Percentiles rank a stretch among this genome's conserved stretches.
phyloP scores from a whole-genome alignment of 2,888 invertebrate genomes.

The Drosophila helvetica region DNA sequence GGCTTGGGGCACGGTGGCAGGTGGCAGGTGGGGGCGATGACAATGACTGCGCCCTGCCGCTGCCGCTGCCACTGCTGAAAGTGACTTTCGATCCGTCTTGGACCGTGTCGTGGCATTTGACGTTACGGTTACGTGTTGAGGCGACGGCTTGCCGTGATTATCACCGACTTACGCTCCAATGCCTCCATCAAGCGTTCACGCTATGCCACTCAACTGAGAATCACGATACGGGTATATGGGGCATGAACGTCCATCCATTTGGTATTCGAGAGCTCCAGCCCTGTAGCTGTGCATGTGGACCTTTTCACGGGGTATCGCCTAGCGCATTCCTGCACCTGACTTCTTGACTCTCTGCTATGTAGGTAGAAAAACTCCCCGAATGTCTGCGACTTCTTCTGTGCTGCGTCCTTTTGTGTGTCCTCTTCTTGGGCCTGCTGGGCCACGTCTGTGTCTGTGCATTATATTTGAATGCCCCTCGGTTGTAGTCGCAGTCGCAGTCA shows the following conservation, averaged over 20 bases:
- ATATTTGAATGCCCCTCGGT: constrained; percentile 65
- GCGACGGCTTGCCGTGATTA: constrained; percentile 74
- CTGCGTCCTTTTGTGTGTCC: constrained; percentile 57
- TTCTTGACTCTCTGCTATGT: constrained; percentile 20
- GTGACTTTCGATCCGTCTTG: constrained; percentile 25
- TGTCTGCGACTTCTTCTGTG: constrained; percentile 29
- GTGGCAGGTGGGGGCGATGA: constrained; percentile 35
- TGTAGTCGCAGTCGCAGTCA: constrained; percentile 41
- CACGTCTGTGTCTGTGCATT: constrained; percentile 62
- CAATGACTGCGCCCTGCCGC: constrained; percentile 55
- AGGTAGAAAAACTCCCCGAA: constrained; percentile 60
- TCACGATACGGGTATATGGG: constrained; percentile 6
- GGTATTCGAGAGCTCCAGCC: too few species aligned
- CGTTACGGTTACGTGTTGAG: constrained; percentile 72
- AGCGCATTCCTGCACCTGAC: neutral
- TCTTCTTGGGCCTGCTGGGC: constrained; percentile 40
- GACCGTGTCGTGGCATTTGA: constrained; percentile 71
- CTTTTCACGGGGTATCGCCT: constrained; percentile 5
- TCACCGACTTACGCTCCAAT: constrained; percentile 78
- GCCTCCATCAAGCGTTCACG: constrained; percentile 57
- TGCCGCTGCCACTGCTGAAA: constrained; percentile 16
- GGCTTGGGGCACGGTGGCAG: constrained; percentile 5
- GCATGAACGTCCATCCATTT: neutral
- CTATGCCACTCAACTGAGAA: constrained; percentile 31
- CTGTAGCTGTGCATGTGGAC: neutral